Base-by-base conservation (phyloP, 2,888 invertebrate species). In the Serrognathus titanus region DNA sequence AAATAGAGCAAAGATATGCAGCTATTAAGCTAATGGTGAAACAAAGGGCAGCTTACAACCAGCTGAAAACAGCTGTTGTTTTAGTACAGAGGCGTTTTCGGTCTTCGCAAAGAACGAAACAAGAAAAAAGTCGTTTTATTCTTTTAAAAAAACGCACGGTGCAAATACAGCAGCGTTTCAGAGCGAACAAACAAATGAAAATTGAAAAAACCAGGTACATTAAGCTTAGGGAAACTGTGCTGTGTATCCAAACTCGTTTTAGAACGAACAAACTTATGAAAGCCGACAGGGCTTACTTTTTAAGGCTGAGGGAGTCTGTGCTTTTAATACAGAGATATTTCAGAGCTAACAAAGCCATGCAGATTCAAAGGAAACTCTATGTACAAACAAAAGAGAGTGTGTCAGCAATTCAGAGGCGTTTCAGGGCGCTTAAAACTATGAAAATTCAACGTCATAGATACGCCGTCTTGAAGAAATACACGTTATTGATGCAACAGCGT, bases 321-420 rank as follows among this genome's bases (percentile, higher is more conserved):
- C 38, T 63, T 20, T 60, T 67, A 4, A 69, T 78, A 24, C 74
- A 78, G 60, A 56, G 41, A 37, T 57, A 67, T 13, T 79, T 73
- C 70, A 66, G 67, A 51, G 63, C 66, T 1, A 64, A 59, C 41
- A 61, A 41, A 38, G 38, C 39, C 7, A 10, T 74, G 79, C 3
- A 24, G 1, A 2, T 3, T 2, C 45, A 59, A 24, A 13, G 39
- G 40, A 16, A 52, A 3, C 61, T 63, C 11, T 53, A 53, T 8
- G 7, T 55, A 41, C 49, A 37, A 1, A 60, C 77, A 9, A 79
- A 76, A 52, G 69, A 74, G 5, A 76, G 81, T 4, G 68, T 73
- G 0, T 63, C 79, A 76, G n/a, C 60, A 7, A 63, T 82, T 24
- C 82, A 83, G 61, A 67, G 68, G 39, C 76, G 66, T 47, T 82